Percentiles rank a stretch among this genome's conserved stretches.
Conservation (phyloP, 2,797 vertebrate species). For the Pelodytes ibericus region DNA sequence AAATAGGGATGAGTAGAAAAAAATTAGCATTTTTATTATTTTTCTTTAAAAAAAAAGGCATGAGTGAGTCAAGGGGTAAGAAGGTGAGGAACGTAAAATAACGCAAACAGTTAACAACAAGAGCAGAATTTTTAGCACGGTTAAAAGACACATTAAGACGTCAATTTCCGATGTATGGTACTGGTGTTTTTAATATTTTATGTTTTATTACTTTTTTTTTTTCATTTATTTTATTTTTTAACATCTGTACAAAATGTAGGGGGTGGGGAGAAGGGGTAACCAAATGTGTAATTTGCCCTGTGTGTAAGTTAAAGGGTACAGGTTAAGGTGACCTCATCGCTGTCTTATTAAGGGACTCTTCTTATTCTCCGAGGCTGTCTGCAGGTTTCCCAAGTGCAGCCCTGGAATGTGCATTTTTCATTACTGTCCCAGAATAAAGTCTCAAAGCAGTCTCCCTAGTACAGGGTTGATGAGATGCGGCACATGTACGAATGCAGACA, state of each 20-base stretch:
- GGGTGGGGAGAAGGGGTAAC: conserved; percentile 12
- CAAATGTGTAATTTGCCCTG: conserved; percentile 6
- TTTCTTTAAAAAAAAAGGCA: conserved; percentile 26
- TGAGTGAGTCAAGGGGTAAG: conserved; percentile 16
- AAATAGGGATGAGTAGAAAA: conserved; percentile 29
- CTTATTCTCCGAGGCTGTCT: too few species aligned
- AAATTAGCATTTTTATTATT: conserved; percentile 9
- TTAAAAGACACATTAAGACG: conserved; percentile 36
- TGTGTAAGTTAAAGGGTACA: not conserved
- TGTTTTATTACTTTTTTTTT: not conserved
- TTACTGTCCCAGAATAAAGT: too few species aligned
- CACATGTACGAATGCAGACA: conserved; percentile 36
- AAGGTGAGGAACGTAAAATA: conserved; percentile 8
- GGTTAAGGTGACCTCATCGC: too few species aligned
- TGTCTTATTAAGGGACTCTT: too few species aligned
- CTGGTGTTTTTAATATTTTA: not conserved
- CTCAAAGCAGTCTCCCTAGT: conserved; percentile 10
- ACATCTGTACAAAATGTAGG: conserved; percentile 47
- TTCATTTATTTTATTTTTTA: conserved; percentile 1
- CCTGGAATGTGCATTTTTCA: too few species aligned
- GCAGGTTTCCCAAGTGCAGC: too few species aligned
- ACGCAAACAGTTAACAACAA: conserved; percentile 31
- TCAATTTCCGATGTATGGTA: conserved; percentile 2
- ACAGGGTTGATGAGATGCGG: conserved; percentile 11
- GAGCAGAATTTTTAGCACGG: conserved; percentile 29